Evolutionary conservation across 2,888 invertebrate species (phyloP).

Genomic region (Nomada ruficornis): DNA sequence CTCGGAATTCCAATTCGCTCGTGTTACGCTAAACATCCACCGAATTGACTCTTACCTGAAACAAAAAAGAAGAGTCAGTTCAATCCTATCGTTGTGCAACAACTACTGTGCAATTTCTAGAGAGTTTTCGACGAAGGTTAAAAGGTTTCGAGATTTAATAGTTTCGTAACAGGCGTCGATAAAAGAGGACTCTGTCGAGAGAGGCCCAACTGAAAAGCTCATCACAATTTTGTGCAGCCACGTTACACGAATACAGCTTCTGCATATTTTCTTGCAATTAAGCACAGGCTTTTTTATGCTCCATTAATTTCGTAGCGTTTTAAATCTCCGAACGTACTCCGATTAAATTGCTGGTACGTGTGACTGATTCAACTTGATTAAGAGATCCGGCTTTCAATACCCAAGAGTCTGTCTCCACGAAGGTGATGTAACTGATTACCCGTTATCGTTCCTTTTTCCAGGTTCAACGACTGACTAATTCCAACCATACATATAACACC

Average conservation of each 20-base stretch:
- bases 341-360: background rate
- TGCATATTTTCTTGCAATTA: background rate
- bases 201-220: background rate
- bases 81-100: background rate
- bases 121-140: background rate
- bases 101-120: background rate
- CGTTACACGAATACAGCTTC: background rate
- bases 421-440: background rate
- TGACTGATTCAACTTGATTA: background rate
- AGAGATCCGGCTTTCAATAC: constrained; percentile 5
- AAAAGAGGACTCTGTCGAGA: constrained; percentile 53
- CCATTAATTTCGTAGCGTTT: background rate
- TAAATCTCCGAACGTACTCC: background rate
- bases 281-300: no score
- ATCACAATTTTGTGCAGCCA: constrained; percentile 5
- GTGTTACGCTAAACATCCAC: background rate
- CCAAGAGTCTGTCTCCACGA: background rate
- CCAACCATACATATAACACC: background rate
- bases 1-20: constrained; percentile 34
- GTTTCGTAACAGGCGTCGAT: constrained; percentile 64
- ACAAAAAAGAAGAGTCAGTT: constrained; percentile 65
- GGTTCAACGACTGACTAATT: constrained; percentile 19
- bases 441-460: background rate
- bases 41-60: constrained; percentile 76
- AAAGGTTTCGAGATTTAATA: background rate